phyloP scores from a whole-genome alignment of 2,888 invertebrate genomes.

The Lymantria monacha region DNA sequence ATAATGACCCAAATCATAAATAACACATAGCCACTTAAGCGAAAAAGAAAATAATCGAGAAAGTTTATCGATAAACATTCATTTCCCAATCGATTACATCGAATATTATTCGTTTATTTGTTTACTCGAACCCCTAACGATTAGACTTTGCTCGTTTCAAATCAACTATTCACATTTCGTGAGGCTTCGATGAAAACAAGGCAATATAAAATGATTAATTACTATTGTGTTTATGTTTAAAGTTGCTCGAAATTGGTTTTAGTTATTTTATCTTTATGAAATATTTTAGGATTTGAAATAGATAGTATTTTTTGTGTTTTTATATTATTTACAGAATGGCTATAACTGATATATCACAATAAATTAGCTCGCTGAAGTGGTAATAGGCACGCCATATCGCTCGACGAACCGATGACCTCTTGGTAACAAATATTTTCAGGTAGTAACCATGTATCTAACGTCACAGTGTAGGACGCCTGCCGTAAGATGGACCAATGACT shows the following conservation, averaged over 20 bases:
- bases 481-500: no score
- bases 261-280: slow-evolving; percentile 2
- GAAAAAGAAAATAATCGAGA: slow-evolving; percentile 29
- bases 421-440: no score
- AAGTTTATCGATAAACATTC: slow-evolving; percentile 32
- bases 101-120: slow-evolving; percentile 38
- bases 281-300: background rate
- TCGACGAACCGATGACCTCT: no score
- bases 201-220: slow-evolving; percentile 30
- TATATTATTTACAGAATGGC: no score
- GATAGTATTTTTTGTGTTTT: no score
- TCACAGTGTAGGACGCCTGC: no score
- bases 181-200: slow-evolving; percentile 28
- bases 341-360: no score
- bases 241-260: slow-evolving; percentile 21
- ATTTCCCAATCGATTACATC: slow-evolving; percentile 28
- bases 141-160: slow-evolving; percentile 29
- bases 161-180: slow-evolving; percentile 37
- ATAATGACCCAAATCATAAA: slow-evolving; percentile 12
- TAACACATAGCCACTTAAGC: slow-evolving; percentile 21
- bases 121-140: slow-evolving; percentile 30
- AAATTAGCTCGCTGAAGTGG: no score
- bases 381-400: no score
- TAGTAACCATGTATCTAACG: no score
- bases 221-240: slow-evolving; percentile 30